Evolutionary conservation across 2,888 invertebrate species (phyloP).

Genomic region (Acronicta psi): DNA sequence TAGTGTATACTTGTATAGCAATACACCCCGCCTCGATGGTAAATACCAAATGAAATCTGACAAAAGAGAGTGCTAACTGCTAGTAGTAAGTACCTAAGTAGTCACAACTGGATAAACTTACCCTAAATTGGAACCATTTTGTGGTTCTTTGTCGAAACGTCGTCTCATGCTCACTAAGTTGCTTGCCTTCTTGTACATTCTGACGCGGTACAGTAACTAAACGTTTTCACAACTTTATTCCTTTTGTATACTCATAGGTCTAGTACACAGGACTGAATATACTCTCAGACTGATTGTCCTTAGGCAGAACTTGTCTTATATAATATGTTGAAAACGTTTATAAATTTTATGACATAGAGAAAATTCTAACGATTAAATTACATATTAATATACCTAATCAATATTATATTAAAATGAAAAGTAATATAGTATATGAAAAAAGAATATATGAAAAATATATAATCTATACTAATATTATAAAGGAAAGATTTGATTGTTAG

Average conservation of each 20-base stretch:
- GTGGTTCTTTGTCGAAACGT: slow-evolving; percentile 33
- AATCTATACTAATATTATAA: too few species aligned
- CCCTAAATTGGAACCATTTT: slow-evolving; percentile 17
- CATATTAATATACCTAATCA: too few species aligned
- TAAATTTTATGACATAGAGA: slow-evolving; percentile 29
- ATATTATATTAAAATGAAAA: too few species aligned
- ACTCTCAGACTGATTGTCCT: slow-evolving; percentile 26
- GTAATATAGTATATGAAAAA: too few species aligned
- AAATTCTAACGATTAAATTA: slow-evolving; percentile 3
- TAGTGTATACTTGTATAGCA: too few species aligned
- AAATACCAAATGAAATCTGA: too few species aligned
- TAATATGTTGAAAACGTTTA: slow-evolving; percentile 4
- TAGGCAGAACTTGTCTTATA: slow-evolving; percentile 12
- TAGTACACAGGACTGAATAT: slow-evolving; percentile 15
- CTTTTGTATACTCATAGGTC: slow-evolving; percentile 10
- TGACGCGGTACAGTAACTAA: slow-evolving; percentile 41
- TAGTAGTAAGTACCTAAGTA: not conserved
- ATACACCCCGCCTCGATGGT: too few species aligned
- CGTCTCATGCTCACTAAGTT: slow-evolving; percentile 47
- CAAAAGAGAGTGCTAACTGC: too few species aligned
- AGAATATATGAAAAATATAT: too few species aligned
- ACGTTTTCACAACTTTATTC: slow-evolving; percentile 39
- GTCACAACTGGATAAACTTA: slow-evolving; percentile 9
- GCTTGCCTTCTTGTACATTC: slow-evolving; percentile 38
- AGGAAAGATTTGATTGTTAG: too few species aligned